Percentiles rank a stretch among this genome's conserved stretches.
phyloP scores from a whole-genome alignment of 2,888 invertebrate genomes.

The Drosophila mayaguana region DNA sequence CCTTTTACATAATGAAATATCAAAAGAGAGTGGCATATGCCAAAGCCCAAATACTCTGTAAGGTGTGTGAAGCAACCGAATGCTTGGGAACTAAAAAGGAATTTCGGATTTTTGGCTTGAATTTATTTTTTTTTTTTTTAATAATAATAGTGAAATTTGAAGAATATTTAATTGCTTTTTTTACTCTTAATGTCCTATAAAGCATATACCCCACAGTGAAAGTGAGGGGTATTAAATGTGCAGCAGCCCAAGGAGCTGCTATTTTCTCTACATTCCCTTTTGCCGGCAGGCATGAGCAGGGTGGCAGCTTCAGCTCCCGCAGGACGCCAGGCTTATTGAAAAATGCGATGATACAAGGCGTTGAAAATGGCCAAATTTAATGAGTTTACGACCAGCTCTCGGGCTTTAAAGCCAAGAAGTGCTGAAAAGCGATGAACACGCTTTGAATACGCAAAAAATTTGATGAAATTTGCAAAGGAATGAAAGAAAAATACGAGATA shows the following conservation, averaged over 20 bases:
- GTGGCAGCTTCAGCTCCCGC: neutral
- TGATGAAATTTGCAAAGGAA: neutral
- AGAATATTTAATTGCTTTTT: too few relatives aligned
- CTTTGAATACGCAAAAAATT: conserved; percentile 12
- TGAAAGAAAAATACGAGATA: neutral
- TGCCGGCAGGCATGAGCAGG: neutral
- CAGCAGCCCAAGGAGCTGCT: conserved; percentile 17
- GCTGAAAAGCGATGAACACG: conserved; percentile 18
- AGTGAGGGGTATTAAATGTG: conserved; percentile 20
- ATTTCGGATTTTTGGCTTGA: neutral
- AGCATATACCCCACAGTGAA: neutral
- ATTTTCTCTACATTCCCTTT: conserved; percentile 18
- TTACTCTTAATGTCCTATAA: too few relatives aligned
- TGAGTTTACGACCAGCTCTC: conserved; percentile 62
- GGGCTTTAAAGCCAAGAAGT: conserved; percentile 28
- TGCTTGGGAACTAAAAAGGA: neutral
- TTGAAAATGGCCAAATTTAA: conserved; percentile 66
- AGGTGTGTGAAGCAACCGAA: accelerated
- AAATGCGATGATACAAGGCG: conserved; percentile 61
- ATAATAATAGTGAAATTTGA: too few relatives aligned
- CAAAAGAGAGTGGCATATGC: conserved; percentile 1
- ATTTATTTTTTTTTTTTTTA: too few relatives aligned
- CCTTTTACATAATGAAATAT: conserved; percentile 57
- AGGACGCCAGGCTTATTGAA: conserved; percentile 54
- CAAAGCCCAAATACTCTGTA: conserved; percentile 5